phyloP scores from a whole-genome alignment of 2,113 vertebrate genomes.

The Cyprinus carpio region DNA sequence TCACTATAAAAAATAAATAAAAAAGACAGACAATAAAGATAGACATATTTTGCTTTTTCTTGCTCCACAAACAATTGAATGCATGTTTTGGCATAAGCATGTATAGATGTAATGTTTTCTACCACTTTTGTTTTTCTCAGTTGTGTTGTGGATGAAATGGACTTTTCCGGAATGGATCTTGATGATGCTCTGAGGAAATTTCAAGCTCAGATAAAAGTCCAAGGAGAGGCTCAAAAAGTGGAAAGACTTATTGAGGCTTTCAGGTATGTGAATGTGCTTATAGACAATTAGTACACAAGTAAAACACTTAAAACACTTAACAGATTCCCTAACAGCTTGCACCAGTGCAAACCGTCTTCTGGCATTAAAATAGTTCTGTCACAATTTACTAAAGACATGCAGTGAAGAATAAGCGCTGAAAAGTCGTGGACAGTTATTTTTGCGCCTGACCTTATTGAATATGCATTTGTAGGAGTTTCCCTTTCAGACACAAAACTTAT shows the following conservation, averaged over 20 bases:
- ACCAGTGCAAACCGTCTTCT: no score
- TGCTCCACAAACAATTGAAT: background rate
- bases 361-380: no score
- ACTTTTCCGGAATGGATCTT: constrained; percentile 93
- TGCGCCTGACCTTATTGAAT: no score
- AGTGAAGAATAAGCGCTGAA: no score
- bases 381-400: no score
- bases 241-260: constrained; percentile 94
- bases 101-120: background rate
- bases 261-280: constrained; percentile 74
- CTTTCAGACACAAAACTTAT: no score
- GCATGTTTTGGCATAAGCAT: background rate
- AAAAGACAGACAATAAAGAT: background rate
- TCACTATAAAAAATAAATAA: no score
- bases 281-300: no score
- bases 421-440: no score
- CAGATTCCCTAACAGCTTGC: no score
- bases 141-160: constrained; percentile 96
- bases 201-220: constrained; percentile 92
- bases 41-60: background rate
- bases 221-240: constrained; percentile 94
- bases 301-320: background rate
- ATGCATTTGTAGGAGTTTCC: no score
- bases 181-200: constrained; percentile 93
- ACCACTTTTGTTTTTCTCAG: constrained; percentile 63